phyloP scores from a whole-genome alignment of 2,113 vertebrate species.

The Phylloscopus whistleri region DNA sequence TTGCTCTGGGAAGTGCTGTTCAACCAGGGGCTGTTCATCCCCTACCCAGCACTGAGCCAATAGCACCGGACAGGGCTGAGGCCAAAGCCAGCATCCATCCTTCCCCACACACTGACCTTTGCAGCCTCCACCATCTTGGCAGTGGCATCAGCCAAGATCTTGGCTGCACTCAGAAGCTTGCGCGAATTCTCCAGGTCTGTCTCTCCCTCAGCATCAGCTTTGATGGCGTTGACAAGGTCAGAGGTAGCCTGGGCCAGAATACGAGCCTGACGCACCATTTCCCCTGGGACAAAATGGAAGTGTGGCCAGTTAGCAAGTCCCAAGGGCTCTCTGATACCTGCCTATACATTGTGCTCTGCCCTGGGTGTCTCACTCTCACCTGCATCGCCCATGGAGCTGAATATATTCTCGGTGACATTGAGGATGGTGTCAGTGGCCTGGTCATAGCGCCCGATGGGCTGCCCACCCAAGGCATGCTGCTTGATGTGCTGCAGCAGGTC shows the following conservation, averaged over 20 bases:
- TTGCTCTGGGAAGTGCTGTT: neutral
- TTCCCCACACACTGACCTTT: constrained; percentile 74
- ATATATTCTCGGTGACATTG: constrained; percentile 95
- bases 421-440: constrained; percentile 96
- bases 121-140: constrained; percentile 98
- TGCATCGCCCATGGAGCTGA: constrained; percentile 97
- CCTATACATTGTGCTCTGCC: neutral
- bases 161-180: constrained; percentile 93
- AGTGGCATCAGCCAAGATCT: constrained; percentile 93
- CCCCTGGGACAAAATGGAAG: constrained; percentile 73
- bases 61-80: accelerated
- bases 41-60: accelerated
- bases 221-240: constrained; percentile 95
- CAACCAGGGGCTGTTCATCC: neutral
- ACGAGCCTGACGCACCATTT: constrained; percentile 96
- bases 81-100: neutral
- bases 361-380: constrained; percentile 66
- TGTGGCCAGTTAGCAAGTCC: neutral
- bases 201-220: constrained; percentile 93
- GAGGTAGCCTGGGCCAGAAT: constrained; percentile 97
- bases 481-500: constrained; percentile 95
- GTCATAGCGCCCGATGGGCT: constrained; percentile 90
- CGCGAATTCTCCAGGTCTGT: constrained; percentile 93
- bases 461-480: constrained; percentile 86
- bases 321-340: neutral